These are phyloP conservation scores for Echiichthys vipera DNA, from an alignment of 2,797 vertebrate genomes.

Conservation along the genomic window DNA sequence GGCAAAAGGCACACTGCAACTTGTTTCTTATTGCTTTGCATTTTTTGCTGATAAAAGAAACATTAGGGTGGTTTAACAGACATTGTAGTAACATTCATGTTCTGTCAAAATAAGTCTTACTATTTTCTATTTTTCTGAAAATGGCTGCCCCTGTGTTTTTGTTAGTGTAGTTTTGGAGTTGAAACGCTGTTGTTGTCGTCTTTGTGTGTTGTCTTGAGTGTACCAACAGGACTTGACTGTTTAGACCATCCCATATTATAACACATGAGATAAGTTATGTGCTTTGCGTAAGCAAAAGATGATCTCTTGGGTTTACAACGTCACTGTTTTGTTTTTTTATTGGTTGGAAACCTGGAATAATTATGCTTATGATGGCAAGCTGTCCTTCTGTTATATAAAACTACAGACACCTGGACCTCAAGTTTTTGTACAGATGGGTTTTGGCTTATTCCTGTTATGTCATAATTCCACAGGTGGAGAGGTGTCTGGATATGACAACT, in stretches of 20 bases:
- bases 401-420: conserved; percentile 69
- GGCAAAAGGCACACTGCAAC: conserved; percentile 1
- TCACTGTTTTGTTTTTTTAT: conserved; percentile 40
- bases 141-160: conserved; percentile 3
- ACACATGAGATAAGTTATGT: conserved; percentile 26
- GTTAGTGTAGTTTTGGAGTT: conserved; percentile 12
- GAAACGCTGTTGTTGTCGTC: conserved; percentile 18
- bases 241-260: conserved; percentile 17
- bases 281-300: conserved; percentile 54
- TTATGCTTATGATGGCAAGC: conserved; percentile 64
- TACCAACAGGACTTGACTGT: conserved; percentile 24
- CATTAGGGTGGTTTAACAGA: conserved; percentile 37
- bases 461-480: conserved; percentile 66
- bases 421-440: conserved; percentile 74
- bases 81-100: conserved; percentile 26
- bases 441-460: conserved; percentile 73
- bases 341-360: conserved; percentile 64
- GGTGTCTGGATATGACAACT: conserved; percentile 59
- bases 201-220: conserved; percentile 21
- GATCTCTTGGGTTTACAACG: conserved; percentile 51
- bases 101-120: conserved; percentile 42
- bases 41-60: conserved; percentile 11
- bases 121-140: conserved; percentile 12
- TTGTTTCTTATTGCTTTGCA: conserved; percentile 24
- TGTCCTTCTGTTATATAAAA: conserved; percentile 59